Conservation (phyloP, 2,113 vertebrate species). For the Plestiodon gilberti region DNA sequence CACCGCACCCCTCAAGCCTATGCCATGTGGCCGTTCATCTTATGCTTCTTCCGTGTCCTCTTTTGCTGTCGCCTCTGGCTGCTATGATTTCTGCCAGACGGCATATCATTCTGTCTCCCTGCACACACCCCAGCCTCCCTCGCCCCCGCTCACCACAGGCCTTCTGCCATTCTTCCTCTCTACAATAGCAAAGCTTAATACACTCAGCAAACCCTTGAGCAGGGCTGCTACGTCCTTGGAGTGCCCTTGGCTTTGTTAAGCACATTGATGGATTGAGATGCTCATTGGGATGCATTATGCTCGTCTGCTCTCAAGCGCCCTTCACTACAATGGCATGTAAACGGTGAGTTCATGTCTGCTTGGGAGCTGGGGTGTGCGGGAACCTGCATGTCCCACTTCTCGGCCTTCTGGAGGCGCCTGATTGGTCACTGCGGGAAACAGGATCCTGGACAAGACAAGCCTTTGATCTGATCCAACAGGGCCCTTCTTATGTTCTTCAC, state of each 20-base stretch:
- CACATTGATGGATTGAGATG: background rate
- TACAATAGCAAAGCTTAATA: background rate
- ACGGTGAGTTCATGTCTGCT: background rate
- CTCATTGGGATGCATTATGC: no score
- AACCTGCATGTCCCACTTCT: no score
- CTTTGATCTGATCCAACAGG: no score
- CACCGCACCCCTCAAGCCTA: background rate
- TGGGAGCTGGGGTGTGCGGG: no score
- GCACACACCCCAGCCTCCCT: background rate
- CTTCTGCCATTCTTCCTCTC: background rate
- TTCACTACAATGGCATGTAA: background rate
- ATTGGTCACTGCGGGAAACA: no score
- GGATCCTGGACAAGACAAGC: no score
- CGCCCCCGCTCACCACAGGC: background rate
- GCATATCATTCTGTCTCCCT: background rate
- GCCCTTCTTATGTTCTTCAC: no score
- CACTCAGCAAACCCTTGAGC: background rate
- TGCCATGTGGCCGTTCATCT: background rate
- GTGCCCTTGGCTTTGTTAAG: background rate
- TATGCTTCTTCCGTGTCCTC: background rate
- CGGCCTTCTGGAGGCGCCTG: no score
- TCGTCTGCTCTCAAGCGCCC: background rate
- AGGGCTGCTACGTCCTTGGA: background rate
- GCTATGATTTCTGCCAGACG: background rate
- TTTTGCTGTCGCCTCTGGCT: background rate